Evolutionary conservation across 2,797 vertebrate genomes (phyloP).

Genomic region (Anguilla pacifica): DNA sequence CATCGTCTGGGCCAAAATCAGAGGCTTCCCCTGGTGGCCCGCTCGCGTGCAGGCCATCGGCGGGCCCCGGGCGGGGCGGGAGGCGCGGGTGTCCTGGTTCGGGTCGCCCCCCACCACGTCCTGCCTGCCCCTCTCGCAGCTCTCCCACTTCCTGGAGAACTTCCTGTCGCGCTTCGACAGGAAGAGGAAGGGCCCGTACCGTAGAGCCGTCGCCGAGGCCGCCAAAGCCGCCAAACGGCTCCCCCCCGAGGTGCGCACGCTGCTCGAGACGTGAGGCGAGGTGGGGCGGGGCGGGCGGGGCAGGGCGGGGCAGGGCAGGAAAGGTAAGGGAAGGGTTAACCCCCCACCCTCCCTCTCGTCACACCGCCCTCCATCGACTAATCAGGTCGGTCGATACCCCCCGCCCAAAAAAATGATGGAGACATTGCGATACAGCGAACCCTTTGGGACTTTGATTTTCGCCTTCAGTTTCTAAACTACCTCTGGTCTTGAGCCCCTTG

Average conservation of each 20-base stretch:
- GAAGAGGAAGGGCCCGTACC: conserved; percentile 96
- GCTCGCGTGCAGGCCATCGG: conserved; percentile 91
- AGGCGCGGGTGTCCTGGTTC: conserved; percentile 94
- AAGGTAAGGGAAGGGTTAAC: conserved; percentile 51
- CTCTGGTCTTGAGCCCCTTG: neutral
- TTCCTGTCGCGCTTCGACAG: conserved; percentile 96
- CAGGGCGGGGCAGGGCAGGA: conserved; percentile 28
- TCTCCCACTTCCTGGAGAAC: conserved; percentile 94
- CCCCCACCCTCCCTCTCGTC: conserved; percentile 15
- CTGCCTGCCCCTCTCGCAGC: conserved; percentile 88
- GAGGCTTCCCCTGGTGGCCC: conserved; percentile 98
- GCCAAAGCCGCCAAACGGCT: conserved; percentile 95
- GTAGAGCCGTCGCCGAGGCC: conserved; percentile 94
- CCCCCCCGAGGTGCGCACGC: conserved; percentile 92
- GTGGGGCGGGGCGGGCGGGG: conserved; percentile 34
- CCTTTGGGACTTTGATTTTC: conserved; percentile 40
- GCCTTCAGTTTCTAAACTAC: conserved; percentile 33
- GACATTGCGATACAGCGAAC: neutral
- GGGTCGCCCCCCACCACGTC: conserved; percentile 96
- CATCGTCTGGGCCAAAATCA: conserved; percentile 99
- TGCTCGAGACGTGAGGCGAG: conserved; percentile 89
- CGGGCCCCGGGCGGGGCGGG: conserved; percentile 87
- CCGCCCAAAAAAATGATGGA: conserved; percentile 27
- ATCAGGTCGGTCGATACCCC: conserved; percentile 30
- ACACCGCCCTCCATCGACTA: conserved; percentile 30